These are phyloP conservation scores for Epinephelus malabaricus DNA, from an alignment of 2,797 vertebrate genomes.

Conservation along the genomic window DNA sequence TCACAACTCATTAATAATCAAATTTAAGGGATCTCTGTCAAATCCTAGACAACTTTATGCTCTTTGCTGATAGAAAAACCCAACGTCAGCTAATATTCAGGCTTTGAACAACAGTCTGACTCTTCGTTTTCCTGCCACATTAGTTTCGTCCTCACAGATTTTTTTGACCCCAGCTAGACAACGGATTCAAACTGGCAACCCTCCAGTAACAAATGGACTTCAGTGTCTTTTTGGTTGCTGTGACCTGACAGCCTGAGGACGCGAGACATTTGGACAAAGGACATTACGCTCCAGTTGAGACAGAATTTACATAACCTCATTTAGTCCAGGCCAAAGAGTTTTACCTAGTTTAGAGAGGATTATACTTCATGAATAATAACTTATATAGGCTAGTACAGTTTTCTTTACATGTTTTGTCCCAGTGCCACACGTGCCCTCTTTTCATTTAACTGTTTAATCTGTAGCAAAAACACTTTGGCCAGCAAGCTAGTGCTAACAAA, in stretches of 20 bases:
- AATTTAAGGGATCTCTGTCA: no score
- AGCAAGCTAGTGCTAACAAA: no score
- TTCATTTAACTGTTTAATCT: background rate
- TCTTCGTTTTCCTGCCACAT: background rate
- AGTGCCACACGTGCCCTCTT: background rate
- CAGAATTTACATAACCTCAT: slow-evolving; percentile 39
- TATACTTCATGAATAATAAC: background rate
- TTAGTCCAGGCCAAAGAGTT: slow-evolving; percentile 8
- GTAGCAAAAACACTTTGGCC: background rate
- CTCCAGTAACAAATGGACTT: background rate
- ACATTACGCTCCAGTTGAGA: slow-evolving; percentile 42
- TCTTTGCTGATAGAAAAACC: no score
- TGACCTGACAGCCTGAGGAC: slow-evolving; percentile 18
- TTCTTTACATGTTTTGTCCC: background rate
- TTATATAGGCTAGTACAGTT: background rate
- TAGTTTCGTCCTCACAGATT: background rate
- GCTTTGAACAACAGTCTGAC: no score
- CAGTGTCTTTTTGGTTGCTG: background rate
- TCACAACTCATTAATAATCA: no score
- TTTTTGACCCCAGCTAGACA: background rate
- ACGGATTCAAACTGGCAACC: slow-evolving; percentile 16
- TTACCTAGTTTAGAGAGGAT: background rate
- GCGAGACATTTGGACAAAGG: slow-evolving; percentile 28
- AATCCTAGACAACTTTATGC: no score
- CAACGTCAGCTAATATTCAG: no score